Percentiles rank a stretch among this genome's conserved stretches.
These are phyloP conservation scores for Mesochorus sp. DNA, from an alignment of 2,888 invertebrate genomes.

Conservation along the genomic window DNA sequence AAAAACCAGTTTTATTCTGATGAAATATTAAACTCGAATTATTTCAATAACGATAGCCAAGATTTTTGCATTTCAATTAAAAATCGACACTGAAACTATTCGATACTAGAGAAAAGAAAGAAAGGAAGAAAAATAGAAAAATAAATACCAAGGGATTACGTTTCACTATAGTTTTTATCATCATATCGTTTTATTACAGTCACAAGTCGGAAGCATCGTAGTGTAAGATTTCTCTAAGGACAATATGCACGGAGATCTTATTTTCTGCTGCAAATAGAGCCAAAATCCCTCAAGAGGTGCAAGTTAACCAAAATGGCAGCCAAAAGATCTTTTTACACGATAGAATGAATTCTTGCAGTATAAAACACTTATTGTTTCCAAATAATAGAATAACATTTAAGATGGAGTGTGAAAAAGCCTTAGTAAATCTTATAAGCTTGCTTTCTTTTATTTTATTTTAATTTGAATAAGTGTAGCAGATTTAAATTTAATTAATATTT, in stretches of 20 bases:
- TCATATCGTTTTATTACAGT: conserved; percentile 15
- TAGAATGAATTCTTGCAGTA: no score
- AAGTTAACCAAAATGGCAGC: background rate
- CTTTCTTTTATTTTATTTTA: no score
- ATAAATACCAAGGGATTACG: background rate
- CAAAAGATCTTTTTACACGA: conserved; percentile 1
- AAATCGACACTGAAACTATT: background rate
- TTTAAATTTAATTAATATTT: no score
- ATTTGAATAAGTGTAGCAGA: no score
- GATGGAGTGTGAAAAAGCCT: background rate
- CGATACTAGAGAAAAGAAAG: background rate
- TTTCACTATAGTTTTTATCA: conserved; percentile 9
- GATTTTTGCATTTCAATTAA: no score
- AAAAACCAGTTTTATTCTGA: background rate
- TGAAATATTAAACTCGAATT: no score
- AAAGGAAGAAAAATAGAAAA: background rate
- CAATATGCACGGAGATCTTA: conserved; percentile 62
- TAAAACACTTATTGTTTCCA: no score
- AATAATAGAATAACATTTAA: background rate
- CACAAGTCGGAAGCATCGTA: conserved; percentile 14
- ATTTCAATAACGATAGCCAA: no score
- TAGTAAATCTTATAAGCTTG: no score
- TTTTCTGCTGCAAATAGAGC: conserved; percentile 64
- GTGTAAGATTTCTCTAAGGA: conserved; percentile 62
- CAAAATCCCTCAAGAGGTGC: conserved; percentile 6